A percentile compares a stretch with the other conserved stretches of the same genome.
These are phyloP conservation scores for Chymomyza caudatula DNA, from an alignment of 2,888 invertebrate genomes.

Conservation along the genomic window DNA sequence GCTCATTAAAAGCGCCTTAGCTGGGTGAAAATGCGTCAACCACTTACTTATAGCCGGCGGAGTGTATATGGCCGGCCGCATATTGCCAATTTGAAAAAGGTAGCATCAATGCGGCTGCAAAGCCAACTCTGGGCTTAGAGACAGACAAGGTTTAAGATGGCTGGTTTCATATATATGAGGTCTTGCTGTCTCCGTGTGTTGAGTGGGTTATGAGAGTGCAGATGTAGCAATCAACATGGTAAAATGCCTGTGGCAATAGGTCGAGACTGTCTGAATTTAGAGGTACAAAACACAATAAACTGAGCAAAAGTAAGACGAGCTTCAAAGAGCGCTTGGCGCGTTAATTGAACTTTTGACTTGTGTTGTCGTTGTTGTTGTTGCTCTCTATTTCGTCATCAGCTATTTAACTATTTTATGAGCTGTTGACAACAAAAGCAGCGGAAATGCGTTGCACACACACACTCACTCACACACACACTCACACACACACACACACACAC, in stretches of 20 bases:
- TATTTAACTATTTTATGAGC: conserved; percentile 30
- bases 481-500: neutral
- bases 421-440: conserved; percentile 47
- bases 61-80: conserved; percentile 20
- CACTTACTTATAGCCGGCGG: neutral
- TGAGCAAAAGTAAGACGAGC: neutral
- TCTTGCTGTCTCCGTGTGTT: neutral
- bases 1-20: conserved; percentile 42
- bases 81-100: conserved; percentile 15
- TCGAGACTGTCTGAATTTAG: conserved; percentile 5
- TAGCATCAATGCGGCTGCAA: neutral
- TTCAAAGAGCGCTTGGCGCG: conserved; percentile 33
- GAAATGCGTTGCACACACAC: conserved; percentile 51
- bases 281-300: neutral
- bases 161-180: too few species aligned
- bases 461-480: neutral
- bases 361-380: conserved; percentile 15
- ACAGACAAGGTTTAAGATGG: neutral
- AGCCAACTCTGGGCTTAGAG: too few species aligned
- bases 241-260: conserved; percentile 37
- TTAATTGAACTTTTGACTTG: conserved; percentile 60
- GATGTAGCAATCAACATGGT: neutral
- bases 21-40: conserved; percentile 26
- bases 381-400: conserved; percentile 40
- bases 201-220: neutral